Evolutionary conservation across 2,888 invertebrate genomes (phyloP), one percentile per base, ranked within the genome.

Genomic region (Spodoptera exigua): DNA sequence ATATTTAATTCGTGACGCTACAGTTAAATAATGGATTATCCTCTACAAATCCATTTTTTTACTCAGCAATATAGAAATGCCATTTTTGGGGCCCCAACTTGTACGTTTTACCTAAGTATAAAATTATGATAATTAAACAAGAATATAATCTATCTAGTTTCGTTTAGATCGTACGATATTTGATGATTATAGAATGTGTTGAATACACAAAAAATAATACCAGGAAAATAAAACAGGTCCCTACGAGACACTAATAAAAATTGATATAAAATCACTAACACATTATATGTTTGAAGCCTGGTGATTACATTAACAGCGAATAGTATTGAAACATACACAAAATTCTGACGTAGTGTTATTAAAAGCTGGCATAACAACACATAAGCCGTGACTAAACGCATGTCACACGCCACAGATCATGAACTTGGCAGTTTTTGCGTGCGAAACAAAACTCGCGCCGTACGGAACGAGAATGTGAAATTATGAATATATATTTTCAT

Each of bases 371-470:
- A 35, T 16, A 51, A 35, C 13, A 60, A 37, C 27, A 49, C 7
- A 37, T 17, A 11, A 32, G 56, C 56, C 52, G 64, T 63, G 56
- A 56, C 48, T 35, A 56, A 55, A 61, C 59, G 66, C 67, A 57
- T 65, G 60, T 67, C 48, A 74, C 64, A 63, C 63, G 62, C 53
- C 53, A 69, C 61, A 71, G 77, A 73, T 77, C 76, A 67, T 83
- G 82, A 84, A 84, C 83, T 82, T 79, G 71, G 64, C 47, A 56
- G 59, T 40, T 67, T 56, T 70, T 45, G 76, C 76, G 76, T 76
- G 78, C 62, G 35, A 43, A 53, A 59, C 65, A 32, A 51, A 64
- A 63, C 55, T 52, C 56, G 59, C 51, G 54, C 64, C 43, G 70
- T 61, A 78, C 78, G 78, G 73, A 77, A 77, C 76, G 67, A 63